Evolutionary conservation across 2,888 invertebrate species (phyloP).

Genomic region (Drepana falcataria): DNA sequence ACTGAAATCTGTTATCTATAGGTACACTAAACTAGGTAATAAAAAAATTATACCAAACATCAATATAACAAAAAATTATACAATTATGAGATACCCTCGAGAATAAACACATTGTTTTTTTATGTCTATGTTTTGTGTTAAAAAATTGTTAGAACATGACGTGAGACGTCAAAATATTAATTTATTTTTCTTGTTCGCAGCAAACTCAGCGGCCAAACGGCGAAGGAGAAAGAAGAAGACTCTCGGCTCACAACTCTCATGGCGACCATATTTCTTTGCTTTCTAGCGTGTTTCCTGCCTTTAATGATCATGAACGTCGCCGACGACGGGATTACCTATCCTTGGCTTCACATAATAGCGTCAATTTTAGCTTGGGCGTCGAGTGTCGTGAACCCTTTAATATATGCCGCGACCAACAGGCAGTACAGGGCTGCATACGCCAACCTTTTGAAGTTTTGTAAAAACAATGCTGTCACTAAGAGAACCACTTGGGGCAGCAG

Average conservation of each 20-base stretch:
- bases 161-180: neutral
- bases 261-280: conserved; percentile 92
- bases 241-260: conserved; percentile 90
- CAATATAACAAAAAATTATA: no score
- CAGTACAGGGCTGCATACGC: conserved; percentile 84
- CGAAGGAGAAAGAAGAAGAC: conserved; percentile 82
- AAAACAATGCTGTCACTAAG: conserved; percentile 51
- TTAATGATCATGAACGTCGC: conserved; percentile 93
- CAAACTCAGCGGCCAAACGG: conserved; percentile 70
- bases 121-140: no score
- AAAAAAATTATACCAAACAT: no score
- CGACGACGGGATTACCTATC: conserved; percentile 84
- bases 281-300: conserved; percentile 91
- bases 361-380: conserved; percentile 94
- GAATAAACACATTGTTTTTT: no score
- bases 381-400: conserved; percentile 92
- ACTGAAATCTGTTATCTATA: no score
- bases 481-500: conserved; percentile 69
- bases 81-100: no score
- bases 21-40: no score
- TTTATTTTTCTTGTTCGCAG: conserved; percentile 39
- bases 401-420: conserved; percentile 93
- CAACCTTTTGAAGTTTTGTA: conserved; percentile 70
- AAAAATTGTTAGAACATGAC: no score
- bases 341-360: conserved; percentile 88